Evolutionary conservation across 2,797 vertebrate species (phyloP).

Genomic region (Anabacerthia variegaticeps): DNA sequence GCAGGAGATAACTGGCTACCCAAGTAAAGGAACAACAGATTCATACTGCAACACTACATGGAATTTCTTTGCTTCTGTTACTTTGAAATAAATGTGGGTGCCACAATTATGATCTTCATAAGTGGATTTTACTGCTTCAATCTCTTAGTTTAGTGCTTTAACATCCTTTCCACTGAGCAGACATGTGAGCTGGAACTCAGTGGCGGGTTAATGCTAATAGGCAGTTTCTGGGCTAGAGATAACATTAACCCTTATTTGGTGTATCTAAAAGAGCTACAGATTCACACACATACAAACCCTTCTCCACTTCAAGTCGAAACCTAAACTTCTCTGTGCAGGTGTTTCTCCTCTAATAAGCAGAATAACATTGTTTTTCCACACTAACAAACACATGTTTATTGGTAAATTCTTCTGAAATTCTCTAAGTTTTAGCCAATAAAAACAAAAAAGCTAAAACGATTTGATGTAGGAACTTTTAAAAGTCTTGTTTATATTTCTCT

Average conservation of each 20-base stretch:
- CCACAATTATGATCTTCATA: not conserved
- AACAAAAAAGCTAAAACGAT: not conserved
- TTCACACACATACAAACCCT: not conserved
- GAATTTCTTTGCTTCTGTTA: not conserved
- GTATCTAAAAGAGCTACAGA: not conserved
- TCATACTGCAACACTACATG: not conserved
- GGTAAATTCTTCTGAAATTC: not conserved
- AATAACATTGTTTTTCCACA: not conserved
- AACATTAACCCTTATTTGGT: not conserved
- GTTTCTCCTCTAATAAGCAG: not conserved
- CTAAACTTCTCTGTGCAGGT: not conserved
- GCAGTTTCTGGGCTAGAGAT: not conserved
- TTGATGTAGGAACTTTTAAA: not conserved
- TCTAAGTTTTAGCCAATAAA: not conserved
- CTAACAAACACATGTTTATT: not conserved
- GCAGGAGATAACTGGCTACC: not conserved
- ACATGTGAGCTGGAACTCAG: not conserved
- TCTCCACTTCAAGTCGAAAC: not conserved
- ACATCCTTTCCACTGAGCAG: not conserved
- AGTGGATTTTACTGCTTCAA: not conserved
- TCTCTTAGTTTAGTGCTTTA: not conserved
- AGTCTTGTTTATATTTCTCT: not conserved
- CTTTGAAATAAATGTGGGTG: not conserved
- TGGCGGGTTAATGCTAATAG: not conserved
- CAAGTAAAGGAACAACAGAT: not conserved